phyloP scores from a whole-genome alignment of 1,140 invertebrate genomes.

The Ceratina australensis region DNA sequence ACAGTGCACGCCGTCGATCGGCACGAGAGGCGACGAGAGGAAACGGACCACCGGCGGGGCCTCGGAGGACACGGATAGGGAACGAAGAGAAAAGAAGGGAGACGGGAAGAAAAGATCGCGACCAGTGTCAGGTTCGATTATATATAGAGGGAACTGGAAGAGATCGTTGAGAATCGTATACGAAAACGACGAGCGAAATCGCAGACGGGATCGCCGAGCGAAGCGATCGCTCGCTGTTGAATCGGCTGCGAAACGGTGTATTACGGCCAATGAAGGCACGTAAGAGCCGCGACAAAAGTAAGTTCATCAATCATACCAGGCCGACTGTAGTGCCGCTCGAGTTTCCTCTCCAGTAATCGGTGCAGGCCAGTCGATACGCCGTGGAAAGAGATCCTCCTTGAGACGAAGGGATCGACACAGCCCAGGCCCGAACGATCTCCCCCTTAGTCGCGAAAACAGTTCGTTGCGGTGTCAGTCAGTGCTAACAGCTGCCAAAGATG shows the following conservation, averaged over 20 bases:
- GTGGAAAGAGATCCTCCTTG: slow-evolving; percentile 45
- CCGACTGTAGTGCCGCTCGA: slow-evolving; percentile 54
- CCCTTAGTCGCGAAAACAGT: slow-evolving; percentile 45
- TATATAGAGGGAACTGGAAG: not conserved
- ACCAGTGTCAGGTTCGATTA: not conserved
- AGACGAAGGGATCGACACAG: slow-evolving; percentile 41
- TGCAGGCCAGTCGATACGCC: slow-evolving; percentile 46
- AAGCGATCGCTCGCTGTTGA: slow-evolving; percentile 32
- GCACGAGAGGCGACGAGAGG: not conserved
- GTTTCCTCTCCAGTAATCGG: slow-evolving; percentile 51
- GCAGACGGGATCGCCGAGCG: slow-evolving; percentile 15
- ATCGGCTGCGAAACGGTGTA: slow-evolving; percentile 23
- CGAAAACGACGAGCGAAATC: not conserved
- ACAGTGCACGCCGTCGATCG: slow-evolving; percentile 11
- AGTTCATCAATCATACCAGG: slow-evolving; percentile 59
- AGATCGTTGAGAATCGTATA: not conserved
- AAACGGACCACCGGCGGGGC: not conserved
- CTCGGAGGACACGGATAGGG: too few relatives aligned
- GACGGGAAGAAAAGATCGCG: not conserved
- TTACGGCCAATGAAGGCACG: slow-evolving; percentile 69
- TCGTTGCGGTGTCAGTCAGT: slow-evolving; percentile 47
- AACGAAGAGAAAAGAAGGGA: not conserved
- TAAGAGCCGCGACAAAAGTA: slow-evolving; percentile 76
- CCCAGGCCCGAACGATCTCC: slow-evolving; percentile 29
- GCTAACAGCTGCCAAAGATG: slow-evolving; percentile 57